phyloP scores from a whole-genome alignment of 2,888 invertebrate species.

The Ormyrus thymus region DNA sequence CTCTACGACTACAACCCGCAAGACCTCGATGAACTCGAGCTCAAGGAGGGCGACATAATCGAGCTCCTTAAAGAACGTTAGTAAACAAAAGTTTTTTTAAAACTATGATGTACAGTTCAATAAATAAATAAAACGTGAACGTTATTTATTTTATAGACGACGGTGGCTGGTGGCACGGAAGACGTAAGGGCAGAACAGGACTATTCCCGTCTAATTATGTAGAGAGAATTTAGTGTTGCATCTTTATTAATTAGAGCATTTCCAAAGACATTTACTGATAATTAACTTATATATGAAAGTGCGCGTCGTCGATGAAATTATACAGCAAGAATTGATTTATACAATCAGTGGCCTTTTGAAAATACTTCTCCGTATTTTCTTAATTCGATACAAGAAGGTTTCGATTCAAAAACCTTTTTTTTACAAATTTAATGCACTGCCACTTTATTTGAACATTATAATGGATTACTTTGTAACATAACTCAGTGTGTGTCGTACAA shows the following conservation, averaged over 20 bases:
- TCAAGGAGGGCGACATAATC: slow-evolving; percentile 79
- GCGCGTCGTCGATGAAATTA: slow-evolving; percentile 17
- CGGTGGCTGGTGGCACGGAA: slow-evolving; percentile 83
- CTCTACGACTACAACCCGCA: slow-evolving; percentile 81
- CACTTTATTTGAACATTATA: neutral
- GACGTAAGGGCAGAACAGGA: slow-evolving; percentile 77
- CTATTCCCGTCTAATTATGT: slow-evolving; percentile 82
- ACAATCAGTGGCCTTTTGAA: slow-evolving; percentile 21
- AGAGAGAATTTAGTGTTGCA: slow-evolving; percentile 66
- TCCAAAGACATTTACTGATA: slow-evolving; percentile 51
- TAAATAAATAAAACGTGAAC: neutral
- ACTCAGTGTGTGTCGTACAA: slow-evolving; percentile 39
- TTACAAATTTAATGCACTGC: slow-evolving; percentile 35
- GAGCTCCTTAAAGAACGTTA: slow-evolving; percentile 79
- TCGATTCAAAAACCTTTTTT: slow-evolving; percentile 34
- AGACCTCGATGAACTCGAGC: slow-evolving; percentile 81
- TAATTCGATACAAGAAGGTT: slow-evolving; percentile 26
- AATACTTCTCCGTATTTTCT: slow-evolving; percentile 44
- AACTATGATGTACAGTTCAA: neutral
- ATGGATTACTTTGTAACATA: neutral
- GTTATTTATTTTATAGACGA: slow-evolving; percentile 75
- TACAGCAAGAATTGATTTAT: slow-evolving; percentile 8
- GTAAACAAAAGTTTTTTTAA: slow-evolving; percentile 54
- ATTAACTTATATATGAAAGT: slow-evolving; percentile 40
- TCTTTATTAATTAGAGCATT: slow-evolving; percentile 35